These are phyloP conservation scores for Poecilia wingei DNA, from an alignment of 2,797 vertebrate genomes.

Conservation along the genomic window DNA sequence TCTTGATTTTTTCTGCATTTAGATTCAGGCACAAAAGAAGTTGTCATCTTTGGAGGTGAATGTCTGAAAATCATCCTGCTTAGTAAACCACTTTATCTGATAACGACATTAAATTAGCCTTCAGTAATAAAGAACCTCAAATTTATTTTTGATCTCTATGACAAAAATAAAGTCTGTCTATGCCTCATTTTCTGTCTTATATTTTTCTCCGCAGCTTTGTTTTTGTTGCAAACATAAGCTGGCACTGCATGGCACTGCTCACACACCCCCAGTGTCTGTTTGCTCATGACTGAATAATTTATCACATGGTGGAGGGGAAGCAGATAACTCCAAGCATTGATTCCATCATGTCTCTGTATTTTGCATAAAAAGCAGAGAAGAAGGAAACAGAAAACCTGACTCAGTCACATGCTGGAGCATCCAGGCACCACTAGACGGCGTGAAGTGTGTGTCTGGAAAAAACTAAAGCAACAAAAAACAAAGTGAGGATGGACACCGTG, in stretches of 20 bases:
- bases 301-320: background rate
- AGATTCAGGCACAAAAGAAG: background rate
- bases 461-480: background rate
- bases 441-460: background rate
- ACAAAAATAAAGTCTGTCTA: background rate
- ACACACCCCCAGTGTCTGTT: background rate
- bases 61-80: background rate
- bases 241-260: background rate
- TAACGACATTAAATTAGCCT: background rate
- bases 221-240: background rate
- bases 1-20: background rate
- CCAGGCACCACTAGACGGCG: background rate
- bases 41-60: background rate
- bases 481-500: background rate
- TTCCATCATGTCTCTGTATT: background rate
- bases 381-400: background rate
- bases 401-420: background rate
- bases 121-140: background rate
- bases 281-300: background rate
- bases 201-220: background rate
- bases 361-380: background rate
- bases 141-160: background rate
- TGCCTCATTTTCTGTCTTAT: background rate
- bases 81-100: background rate
- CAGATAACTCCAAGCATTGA: background rate